phyloP scores from a whole-genome alignment of 30 jellyfish, hydroid and myxozoan species.

The Nemopilema nomurai region DNA sequence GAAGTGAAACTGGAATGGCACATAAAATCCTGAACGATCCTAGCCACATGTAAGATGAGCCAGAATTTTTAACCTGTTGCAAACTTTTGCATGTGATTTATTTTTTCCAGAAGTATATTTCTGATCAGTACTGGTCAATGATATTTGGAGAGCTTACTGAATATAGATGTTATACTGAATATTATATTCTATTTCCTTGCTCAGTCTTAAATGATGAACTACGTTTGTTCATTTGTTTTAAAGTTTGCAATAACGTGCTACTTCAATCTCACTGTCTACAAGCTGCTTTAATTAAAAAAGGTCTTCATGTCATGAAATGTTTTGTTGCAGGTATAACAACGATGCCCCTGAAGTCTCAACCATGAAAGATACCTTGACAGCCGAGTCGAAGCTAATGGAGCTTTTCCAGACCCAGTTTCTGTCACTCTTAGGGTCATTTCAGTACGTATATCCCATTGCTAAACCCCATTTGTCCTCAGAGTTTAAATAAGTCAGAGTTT shows the following conservation, averaged over 20 bases:
- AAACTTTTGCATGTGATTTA: background rate
- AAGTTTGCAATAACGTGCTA: too few relatives aligned
- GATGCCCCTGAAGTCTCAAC: constrained; percentile 6
- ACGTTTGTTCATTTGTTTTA: too few relatives aligned
- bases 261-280: too few relatives aligned
- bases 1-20: constrained; percentile 65
- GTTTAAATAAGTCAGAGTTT: too few relatives aligned
- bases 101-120: background rate
- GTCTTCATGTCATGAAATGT: too few relatives aligned
- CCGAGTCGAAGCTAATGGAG: constrained; percentile 67
- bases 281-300: too few relatives aligned
- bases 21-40: constrained; percentile 62
- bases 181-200: too few relatives aligned
- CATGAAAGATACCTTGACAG: constrained; percentile 18
- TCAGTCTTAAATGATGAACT: too few relatives aligned
- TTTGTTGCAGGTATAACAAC: constrained; percentile 37
- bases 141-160: too few relatives aligned
- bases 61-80: background rate
- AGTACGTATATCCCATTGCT: constrained; percentile 46
- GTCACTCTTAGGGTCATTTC: constrained; percentile 53
- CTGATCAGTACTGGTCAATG: background rate
- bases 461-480: too few relatives aligned
- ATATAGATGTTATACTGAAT: too few relatives aligned
- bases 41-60: constrained; percentile 40
- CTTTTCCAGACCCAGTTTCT: constrained; percentile 67